Conservation (phyloP, 2,888 invertebrate genomes). For the Polydrusus pterygomalis region DNA sequence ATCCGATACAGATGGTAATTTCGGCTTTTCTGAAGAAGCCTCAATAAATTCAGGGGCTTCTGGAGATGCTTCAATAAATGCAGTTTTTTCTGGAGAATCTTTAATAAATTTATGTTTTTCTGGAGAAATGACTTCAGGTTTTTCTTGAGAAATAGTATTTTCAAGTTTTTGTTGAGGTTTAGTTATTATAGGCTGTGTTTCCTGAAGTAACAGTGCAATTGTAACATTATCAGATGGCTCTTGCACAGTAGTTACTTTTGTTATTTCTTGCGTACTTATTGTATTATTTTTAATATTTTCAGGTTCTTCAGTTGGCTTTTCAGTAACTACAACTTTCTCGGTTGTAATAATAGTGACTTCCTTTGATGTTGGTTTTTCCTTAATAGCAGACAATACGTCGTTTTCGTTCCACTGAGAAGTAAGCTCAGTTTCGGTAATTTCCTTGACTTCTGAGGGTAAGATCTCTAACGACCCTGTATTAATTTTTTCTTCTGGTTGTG, state of each 20-base stretch:
- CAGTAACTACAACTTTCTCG: slow-evolving; percentile 22
- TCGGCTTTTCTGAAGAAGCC: slow-evolving; percentile 15
- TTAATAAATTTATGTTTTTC: background rate
- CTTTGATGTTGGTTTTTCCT: background rate
- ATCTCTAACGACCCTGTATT: background rate
- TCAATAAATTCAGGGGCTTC: background rate
- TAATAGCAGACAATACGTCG: background rate
- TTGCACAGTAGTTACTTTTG: slow-evolving; percentile 51
- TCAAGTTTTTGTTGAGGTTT: background rate
- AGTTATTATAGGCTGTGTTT: slow-evolving; percentile 33
- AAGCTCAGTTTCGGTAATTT: background rate
- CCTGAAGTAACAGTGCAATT: slow-evolving; percentile 63
- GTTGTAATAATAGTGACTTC: slow-evolving; percentile 29
- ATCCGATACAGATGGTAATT: slow-evolving; percentile 45
- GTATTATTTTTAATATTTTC: slow-evolving; percentile 12
- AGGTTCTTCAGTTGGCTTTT: slow-evolving; percentile 6
- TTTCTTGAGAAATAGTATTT: slow-evolving; percentile 31
- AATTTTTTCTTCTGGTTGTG: background rate
- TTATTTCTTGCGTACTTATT: slow-evolving; percentile 32
- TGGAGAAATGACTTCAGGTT: slow-evolving; percentile 33
- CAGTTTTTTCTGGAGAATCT: background rate
- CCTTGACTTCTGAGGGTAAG: background rate
- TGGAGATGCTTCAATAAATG: background rate
- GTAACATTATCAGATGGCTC: slow-evolving; percentile 68
- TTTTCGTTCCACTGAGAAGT: background rate